These are phyloP conservation scores for Austrolebias charrua DNA, from an alignment of 2,797 vertebrate species.

Conservation along the genomic window DNA sequence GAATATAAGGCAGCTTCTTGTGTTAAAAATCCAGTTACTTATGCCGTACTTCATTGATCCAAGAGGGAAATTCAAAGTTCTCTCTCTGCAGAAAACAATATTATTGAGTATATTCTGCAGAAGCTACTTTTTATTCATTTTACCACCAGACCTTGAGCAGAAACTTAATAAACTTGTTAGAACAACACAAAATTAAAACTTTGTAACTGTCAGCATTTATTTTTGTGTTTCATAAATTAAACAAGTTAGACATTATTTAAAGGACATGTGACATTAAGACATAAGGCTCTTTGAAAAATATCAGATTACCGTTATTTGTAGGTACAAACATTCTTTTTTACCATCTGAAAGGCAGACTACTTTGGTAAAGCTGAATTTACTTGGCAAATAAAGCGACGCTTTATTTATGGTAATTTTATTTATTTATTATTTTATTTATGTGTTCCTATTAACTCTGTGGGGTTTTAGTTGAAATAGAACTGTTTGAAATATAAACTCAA, in stretches of 20 bases:
- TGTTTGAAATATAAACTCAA: neutral
- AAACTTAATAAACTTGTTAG: too few species aligned
- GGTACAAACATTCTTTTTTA: constrained; percentile 12
- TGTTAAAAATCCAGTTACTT: too few species aligned
- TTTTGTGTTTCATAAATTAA: constrained; percentile 9
- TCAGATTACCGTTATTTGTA: constrained; percentile 26
- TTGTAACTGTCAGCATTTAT: neutral
- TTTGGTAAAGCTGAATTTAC: neutral
- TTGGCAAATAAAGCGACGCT: neutral
- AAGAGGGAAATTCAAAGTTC: too few species aligned
- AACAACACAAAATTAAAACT: neutral
- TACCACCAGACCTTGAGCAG: too few species aligned
- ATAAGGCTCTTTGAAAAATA: neutral
- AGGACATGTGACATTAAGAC: constrained; percentile 47
- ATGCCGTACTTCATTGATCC: too few species aligned
- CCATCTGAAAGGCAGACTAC: neutral
- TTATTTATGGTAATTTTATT: neutral
- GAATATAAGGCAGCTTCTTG: too few species aligned
- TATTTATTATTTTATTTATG: neutral
- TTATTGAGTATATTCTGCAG: too few species aligned
- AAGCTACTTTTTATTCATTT: too few species aligned
- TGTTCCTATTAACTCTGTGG: too few species aligned
- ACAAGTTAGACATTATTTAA: constrained; percentile 9
- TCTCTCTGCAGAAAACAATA: too few species aligned
- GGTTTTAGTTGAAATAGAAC: too few species aligned